Conservation (phyloP, 2,113 vertebrate species). For the Picathartes gymnocephalus region DNA sequence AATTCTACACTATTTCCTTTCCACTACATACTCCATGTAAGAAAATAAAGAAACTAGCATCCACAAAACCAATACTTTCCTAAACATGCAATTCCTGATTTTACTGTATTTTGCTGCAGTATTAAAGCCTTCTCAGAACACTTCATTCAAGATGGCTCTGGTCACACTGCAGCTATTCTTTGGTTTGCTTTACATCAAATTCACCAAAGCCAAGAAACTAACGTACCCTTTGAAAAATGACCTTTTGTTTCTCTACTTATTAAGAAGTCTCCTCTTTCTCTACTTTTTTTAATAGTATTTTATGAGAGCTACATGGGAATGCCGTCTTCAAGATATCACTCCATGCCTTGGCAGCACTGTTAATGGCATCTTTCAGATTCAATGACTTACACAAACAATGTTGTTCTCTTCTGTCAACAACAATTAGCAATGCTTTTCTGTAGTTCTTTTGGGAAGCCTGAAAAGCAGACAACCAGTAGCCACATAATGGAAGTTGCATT, state of each 20-base stretch:
- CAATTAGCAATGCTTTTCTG: slow-evolving; percentile 64
- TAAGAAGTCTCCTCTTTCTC: neutral
- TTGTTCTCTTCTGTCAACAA: slow-evolving; percentile 66
- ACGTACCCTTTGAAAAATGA: neutral
- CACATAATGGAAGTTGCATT: slow-evolving; percentile 62
- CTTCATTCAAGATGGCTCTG: neutral
- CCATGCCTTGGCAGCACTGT: slow-evolving; percentile 25
- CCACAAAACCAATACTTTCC: neutral
- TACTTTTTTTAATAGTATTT: neutral
- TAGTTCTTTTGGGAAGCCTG: slow-evolving; percentile 45
- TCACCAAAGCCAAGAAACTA: neutral
- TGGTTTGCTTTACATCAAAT: neutral
- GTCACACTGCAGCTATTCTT: neutral
- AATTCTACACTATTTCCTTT: neutral
- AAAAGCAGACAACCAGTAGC: slow-evolving; percentile 58
- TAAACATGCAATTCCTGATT: neutral
- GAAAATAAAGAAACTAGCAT: neutral
- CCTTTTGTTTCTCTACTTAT: neutral
- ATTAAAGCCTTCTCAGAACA: neutral
- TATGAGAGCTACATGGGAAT: neutral
- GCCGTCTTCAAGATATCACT: slow-evolving; percentile 19
- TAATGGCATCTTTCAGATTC: slow-evolving; percentile 65
- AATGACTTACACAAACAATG: slow-evolving; percentile 64
- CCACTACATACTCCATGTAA: neutral
- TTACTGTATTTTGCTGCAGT: neutral